Base-by-base conservation (phyloP, 1,140 invertebrate genomes). In the Lepidurus arcticus region DNA sequence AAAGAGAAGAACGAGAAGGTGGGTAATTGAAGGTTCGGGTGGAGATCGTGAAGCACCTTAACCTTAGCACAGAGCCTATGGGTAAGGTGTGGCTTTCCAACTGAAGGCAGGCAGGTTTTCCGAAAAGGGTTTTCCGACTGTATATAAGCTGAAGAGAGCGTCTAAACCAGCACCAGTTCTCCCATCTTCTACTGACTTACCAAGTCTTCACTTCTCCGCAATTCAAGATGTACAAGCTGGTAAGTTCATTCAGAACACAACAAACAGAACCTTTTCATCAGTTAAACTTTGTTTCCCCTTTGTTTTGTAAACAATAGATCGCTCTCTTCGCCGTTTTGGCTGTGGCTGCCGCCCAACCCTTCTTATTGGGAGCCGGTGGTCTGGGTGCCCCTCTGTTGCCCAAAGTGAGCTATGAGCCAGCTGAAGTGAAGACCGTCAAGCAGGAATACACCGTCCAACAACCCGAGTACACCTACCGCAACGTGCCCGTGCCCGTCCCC, bases 371-470 rank as follows among this genome's bases (percentile, higher is more conserved):
- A n/a, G 53, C 9, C 53, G 53, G 53, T 65, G 76, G 76, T 13
- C 65, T 80, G 26, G 80, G 82, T 13, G 81, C 83, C 10, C 79
- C 80, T 42, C 80, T 84, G 34, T 73, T 82, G n/a, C 81, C 83
- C 73, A 83, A 81, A 76, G 83, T 84, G 7, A 73, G 81, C 11
- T 79, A 82, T 7, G 80, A 80, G 16, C 80, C 83, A 7, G 77
- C 83, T n/a, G 80, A 83, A 75, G 81, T 83, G 16, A 83, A 80
- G 1, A 80, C 83, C 10, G 81, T 84, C 80, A 81, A 78, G 53
- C 83, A 83, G 76, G 82, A 82, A 8, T 79, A 82, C 75, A 80
- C 82, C 42, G 80, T 84, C 7, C 77, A 81, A 1, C 81, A 84
- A 73, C 79, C 81, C 44, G 83, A 83, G 21, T 80, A 80, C 47